Percentiles rank a stretch among this genome's conserved stretches.
phyloP scores from a whole-genome alignment of 1,140 invertebrate genomes.

The Liolophura sinensis region DNA sequence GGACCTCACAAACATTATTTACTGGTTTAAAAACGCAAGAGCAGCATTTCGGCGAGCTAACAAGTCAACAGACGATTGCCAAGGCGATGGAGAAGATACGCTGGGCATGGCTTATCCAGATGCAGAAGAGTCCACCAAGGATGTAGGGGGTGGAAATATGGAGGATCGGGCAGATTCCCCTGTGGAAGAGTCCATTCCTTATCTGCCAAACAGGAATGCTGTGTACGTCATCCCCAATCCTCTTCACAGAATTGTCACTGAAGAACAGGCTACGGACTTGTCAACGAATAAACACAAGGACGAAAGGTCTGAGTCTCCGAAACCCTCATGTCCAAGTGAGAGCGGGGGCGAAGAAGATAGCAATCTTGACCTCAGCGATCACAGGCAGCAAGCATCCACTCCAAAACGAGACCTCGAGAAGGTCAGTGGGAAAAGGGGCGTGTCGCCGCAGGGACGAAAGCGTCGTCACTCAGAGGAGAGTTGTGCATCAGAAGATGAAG shows the following conservation, averaged over 20 bases:
- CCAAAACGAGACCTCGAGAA: too few relatives aligned
- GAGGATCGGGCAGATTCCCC: slow-evolving; percentile 17
- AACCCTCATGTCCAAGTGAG: too few relatives aligned
- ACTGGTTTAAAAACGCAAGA: slow-evolving; percentile 98
- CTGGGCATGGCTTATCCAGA: background rate
- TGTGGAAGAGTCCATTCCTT: slow-evolving; percentile 26
- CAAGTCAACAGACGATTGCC: slow-evolving; percentile 11
- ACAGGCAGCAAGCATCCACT: too few relatives aligned
- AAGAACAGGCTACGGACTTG: background rate
- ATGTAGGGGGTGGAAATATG: slow-evolving; percentile 1
- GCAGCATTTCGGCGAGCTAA: slow-evolving; percentile 84
- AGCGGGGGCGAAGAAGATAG: too few relatives aligned
- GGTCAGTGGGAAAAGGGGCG: too few relatives aligned
- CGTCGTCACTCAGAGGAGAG: too few relatives aligned
- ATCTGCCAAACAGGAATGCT: slow-evolving; percentile 49
- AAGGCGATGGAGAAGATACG: background rate
- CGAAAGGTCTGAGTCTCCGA: too few relatives aligned
- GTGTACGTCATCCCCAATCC: slow-evolving; percentile 46
- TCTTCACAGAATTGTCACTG: slow-evolving; percentile 14
- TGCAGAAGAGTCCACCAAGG: background rate
- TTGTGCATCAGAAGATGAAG: too few relatives aligned
- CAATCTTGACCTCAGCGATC: too few relatives aligned
- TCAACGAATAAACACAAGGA: background rate
- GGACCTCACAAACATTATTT: slow-evolving; percentile 96
- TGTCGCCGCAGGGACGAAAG: too few relatives aligned